Evolutionary conservation across 2,113 vertebrate species (phyloP).

Genomic region (Centropus bengalensis): DNA sequence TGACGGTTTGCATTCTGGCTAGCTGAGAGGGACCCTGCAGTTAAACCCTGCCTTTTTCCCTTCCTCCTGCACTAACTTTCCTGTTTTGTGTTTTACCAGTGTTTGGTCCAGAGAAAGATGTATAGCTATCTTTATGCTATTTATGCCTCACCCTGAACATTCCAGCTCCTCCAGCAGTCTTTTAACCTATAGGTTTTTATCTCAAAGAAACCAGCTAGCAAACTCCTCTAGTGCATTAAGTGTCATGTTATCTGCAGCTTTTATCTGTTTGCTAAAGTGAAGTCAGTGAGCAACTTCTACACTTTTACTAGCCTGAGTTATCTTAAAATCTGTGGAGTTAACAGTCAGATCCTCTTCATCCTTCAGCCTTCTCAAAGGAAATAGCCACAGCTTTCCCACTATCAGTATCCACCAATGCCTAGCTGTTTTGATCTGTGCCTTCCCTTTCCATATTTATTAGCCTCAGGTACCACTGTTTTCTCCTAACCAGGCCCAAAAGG

Average conservation of each 20-base stretch:
- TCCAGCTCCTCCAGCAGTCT: background rate
- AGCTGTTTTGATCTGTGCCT: background rate
- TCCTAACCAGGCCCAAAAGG: background rate
- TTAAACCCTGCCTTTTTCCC: background rate
- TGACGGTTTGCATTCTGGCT: background rate
- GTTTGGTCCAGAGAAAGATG: background rate
- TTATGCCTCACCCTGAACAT: background rate
- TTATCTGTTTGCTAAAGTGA: background rate
- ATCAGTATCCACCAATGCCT: background rate
- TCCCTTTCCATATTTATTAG: background rate
- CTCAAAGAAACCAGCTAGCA: constrained; percentile 22
- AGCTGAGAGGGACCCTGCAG: background rate
- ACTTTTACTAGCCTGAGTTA: background rate
- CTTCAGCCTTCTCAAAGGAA: background rate
- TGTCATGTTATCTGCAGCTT: background rate
- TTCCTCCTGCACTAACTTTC: background rate
- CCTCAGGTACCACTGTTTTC: background rate
- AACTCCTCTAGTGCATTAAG: background rate
- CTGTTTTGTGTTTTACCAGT: background rate
- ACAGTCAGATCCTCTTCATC: background rate
- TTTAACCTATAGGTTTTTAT: background rate
- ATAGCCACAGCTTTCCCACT: background rate
- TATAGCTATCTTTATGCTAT: background rate
- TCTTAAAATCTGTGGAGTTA: background rate
- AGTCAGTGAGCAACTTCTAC: background rate